phyloP scores from a whole-genome alignment of 2,888 invertebrate species.

The Scotopteryx bipunctaria region DNA sequence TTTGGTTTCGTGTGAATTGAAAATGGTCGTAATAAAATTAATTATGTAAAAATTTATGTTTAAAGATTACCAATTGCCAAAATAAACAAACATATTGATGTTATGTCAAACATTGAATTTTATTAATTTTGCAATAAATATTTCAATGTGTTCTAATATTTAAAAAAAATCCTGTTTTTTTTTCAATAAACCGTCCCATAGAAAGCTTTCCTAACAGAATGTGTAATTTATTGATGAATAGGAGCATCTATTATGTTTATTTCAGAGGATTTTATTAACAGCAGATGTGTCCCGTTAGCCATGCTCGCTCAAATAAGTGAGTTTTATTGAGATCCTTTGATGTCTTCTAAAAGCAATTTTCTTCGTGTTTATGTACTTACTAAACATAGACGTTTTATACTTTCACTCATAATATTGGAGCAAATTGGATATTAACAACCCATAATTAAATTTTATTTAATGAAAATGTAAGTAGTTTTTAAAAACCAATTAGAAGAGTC shows the following conservation, averaged over 20 bases:
- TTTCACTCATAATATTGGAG: constrained; percentile 8
- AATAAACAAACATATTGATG: too few species aligned
- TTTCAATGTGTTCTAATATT: too few species aligned
- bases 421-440: not conserved
- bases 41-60: too few species aligned
- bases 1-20: too few species aligned
- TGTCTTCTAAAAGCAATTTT: constrained; percentile 66
- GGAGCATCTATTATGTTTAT: constrained; percentile 55
- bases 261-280: constrained; percentile 66
- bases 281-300: constrained; percentile 63
- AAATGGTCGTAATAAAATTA: too few species aligned
- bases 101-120: too few species aligned
- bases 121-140: too few species aligned
- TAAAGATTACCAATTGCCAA: too few species aligned
- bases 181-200: not conserved
- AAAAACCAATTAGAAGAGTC: too few species aligned
- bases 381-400: constrained; percentile 44
- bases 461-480: too few species aligned
- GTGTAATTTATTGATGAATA: constrained; percentile 47
- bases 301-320: constrained; percentile 65
- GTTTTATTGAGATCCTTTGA: constrained; percentile 72
- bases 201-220: constrained; percentile 7
- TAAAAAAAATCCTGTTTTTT: too few species aligned
- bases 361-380: constrained; percentile 57
- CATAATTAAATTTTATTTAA: too few species aligned